These are phyloP conservation scores for Heterodera filipjevi DNA, from an alignment of 2,888 invertebrate genomes.

Conservation along the genomic window DNA sequence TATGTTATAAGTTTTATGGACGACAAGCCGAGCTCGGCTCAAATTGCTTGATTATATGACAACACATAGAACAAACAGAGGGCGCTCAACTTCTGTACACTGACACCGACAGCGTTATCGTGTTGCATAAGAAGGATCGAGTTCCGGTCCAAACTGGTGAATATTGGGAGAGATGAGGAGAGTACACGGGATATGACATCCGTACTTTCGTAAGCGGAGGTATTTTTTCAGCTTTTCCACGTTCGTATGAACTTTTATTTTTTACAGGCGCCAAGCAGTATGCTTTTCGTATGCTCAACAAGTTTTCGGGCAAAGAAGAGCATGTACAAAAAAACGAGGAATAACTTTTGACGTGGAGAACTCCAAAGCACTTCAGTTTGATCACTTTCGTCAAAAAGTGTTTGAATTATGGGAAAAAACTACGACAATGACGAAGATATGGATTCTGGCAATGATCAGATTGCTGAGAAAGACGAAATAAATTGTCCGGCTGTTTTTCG, in stretches of 20 bases:
- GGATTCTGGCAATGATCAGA: background rate
- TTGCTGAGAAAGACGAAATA: background rate
- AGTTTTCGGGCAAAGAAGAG: background rate
- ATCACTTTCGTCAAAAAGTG: background rate
- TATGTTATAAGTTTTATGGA: background rate
- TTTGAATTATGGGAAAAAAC: background rate
- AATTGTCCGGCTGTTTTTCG: background rate
- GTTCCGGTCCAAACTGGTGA: slow-evolving; percentile 1
- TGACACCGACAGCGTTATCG: slow-evolving; percentile 22
- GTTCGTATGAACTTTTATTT: background rate
- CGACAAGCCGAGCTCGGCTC: slow-evolving; percentile 6
- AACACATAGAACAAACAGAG: background rate
- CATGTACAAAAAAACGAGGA: background rate
- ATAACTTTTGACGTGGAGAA: background rate
- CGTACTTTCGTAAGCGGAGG: background rate
- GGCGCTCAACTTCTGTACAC: slow-evolving; percentile 14
- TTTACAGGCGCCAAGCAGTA: slow-evolving; percentile 2
- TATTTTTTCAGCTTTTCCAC: background rate
- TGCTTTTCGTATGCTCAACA: background rate
- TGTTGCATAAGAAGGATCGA: background rate
- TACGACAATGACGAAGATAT: background rate
- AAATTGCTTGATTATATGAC: slow-evolving; percentile 19
- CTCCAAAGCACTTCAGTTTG: background rate
- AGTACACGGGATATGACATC: background rate
- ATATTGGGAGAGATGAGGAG: slow-evolving; percentile 15